Conservation (phyloP, 1,140 invertebrate species). For the Pogonomyrmex barbatus region DNA sequence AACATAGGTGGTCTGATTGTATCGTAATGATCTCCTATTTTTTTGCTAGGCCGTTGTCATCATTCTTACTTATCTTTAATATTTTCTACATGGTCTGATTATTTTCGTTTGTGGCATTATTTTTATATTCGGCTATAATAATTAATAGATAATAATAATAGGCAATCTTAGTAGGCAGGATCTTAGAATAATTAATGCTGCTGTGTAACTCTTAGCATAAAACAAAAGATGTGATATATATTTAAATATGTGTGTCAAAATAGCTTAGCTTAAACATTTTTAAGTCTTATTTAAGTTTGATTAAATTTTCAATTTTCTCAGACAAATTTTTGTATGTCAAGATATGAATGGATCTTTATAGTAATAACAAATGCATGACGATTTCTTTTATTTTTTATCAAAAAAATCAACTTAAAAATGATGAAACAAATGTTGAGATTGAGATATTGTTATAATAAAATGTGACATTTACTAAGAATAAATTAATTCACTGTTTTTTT, state of each 20-base stretch:
- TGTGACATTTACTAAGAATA: background rate
- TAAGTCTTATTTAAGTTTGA: conserved; percentile 6
- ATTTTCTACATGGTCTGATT: background rate
- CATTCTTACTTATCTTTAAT: conserved; percentile 9
- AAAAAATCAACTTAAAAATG: conserved; percentile 11
- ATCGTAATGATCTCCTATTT: conserved; percentile 1
- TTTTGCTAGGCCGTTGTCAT: background rate
- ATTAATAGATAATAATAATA: too few relatives aligned
- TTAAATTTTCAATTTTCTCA: background rate
- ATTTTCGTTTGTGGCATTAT: background rate
- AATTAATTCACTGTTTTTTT: background rate
- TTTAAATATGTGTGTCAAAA: background rate
- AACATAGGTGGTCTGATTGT: background rate
- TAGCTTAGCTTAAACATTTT: conserved; percentile 3
- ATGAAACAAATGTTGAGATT: background rate
- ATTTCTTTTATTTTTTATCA: background rate
- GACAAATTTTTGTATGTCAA: background rate
- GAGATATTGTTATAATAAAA: background rate
- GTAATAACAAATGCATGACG: background rate
- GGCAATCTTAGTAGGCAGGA: too few relatives aligned
- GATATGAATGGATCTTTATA: background rate
- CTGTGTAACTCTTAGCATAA: background rate
- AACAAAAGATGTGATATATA: background rate
- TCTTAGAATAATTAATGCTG: background rate
- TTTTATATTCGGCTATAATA: background rate